These are phyloP conservation scores for Terebella lapidaria DNA, from an alignment of 2,888 invertebrate genomes.

Conservation along the genomic window DNA sequence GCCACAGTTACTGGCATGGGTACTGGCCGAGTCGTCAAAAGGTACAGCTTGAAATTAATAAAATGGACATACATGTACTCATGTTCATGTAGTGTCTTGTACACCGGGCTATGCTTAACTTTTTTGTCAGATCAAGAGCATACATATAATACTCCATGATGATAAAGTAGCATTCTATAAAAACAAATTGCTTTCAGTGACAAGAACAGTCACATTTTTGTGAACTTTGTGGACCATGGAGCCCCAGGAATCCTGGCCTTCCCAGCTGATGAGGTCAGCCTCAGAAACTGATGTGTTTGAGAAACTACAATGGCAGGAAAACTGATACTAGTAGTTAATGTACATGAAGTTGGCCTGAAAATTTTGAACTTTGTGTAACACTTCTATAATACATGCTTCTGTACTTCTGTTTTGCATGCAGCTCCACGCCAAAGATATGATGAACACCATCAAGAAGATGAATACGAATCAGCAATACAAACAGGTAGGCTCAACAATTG, in stretches of 20 bases:
- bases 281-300: too few relatives aligned
- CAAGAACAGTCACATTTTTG: conserved; percentile 60
- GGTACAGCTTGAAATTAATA: conserved; percentile 28
- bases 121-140: not conserved
- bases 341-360: not conserved
- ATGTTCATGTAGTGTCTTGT: too few relatives aligned
- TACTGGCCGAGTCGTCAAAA: conserved; percentile 55
- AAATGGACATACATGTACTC: not conserved
- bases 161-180: too few relatives aligned
- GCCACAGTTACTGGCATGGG: conserved; percentile 55
- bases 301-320: not conserved
- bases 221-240: conserved; percentile 64
- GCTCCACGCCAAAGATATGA: conserved; percentile 51
- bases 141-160: not conserved
- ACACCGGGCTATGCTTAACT: too few relatives aligned
- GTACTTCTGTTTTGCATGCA: too few relatives aligned
- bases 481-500: conserved; percentile 48
- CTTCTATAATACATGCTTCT: too few relatives aligned
- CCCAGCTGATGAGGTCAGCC: conserved; percentile 52
- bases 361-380: not conserved
- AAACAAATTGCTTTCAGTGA: conserved; percentile 52
- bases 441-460: conserved; percentile 53
- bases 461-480: conserved; percentile 53
- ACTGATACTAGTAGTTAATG: too few relatives aligned
- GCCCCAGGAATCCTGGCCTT: conserved; percentile 60